Evolutionary conservation across 2,888 invertebrate genomes (phyloP).

Genomic region (Aspidapion aeneum): DNA sequence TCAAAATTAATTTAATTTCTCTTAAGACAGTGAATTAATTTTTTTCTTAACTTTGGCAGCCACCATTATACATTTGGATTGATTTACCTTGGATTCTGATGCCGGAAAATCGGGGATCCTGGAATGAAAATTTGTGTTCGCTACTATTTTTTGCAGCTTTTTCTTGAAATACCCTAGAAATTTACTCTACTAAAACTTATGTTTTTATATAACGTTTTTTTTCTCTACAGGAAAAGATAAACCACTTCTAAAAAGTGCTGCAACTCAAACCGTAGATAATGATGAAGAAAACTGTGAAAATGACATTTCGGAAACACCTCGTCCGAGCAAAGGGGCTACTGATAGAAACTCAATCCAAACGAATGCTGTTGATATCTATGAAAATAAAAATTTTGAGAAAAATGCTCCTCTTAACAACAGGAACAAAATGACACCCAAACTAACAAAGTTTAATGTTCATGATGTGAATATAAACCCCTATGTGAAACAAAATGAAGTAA

Average conservation of each 20-base stretch:
- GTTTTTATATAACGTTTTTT: no score
- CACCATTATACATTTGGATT: no score
- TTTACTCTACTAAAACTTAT: no score
- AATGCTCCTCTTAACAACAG: slow-evolving; percentile 9
- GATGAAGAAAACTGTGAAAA: neutral
- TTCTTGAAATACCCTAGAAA: no score
- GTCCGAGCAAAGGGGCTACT: neutral
- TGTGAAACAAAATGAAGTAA: slow-evolving; percentile 25
- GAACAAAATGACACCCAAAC: slow-evolving; percentile 11
- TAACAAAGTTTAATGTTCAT: slow-evolving; percentile 4
- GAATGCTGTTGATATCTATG: slow-evolving; percentile 23
- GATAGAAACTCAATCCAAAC: slow-evolving; percentile 18
- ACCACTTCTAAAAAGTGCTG: slow-evolving; percentile 12
- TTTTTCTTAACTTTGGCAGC: no score
- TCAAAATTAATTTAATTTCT: no score
- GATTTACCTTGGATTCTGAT: no score
- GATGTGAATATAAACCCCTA: slow-evolving; percentile 32
- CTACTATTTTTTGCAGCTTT: no score
- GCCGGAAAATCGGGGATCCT: no score
- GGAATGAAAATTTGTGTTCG: no score
- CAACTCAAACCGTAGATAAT: slow-evolving; percentile 18
- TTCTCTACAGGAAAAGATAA: slow-evolving; percentile 27
- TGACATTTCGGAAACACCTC: slow-evolving; percentile 24
- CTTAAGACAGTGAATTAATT: no score
- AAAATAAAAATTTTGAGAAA: slow-evolving; percentile 4